Conservation (phyloP, 2,888 invertebrate genomes). For the Caenorhabditis sp. region DNA sequence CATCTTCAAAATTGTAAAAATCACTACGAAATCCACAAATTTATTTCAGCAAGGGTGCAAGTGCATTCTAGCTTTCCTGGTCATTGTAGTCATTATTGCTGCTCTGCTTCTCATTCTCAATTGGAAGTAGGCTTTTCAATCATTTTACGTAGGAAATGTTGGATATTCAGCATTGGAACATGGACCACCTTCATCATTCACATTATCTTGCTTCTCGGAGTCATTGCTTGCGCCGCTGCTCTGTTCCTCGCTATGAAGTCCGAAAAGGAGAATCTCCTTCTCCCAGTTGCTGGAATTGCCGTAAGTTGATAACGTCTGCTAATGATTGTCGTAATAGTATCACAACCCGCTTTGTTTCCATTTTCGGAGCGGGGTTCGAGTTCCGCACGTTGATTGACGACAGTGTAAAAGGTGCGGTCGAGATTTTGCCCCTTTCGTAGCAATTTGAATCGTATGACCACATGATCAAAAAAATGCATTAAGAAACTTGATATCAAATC, state of each 20-base stretch:
- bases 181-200: constrained; percentile 65
- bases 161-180: constrained; percentile 56
- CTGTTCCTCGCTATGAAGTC: constrained; percentile 67
- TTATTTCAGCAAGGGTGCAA: constrained; percentile 62
- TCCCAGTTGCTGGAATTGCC: constrained; percentile 66
- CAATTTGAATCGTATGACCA: constrained; percentile 27
- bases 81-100: constrained; percentile 35
- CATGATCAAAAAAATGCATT: constrained; percentile 13
- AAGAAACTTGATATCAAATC: neutral
- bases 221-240: constrained; percentile 48
- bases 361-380: constrained; percentile 31
- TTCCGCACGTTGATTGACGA: constrained; percentile 26
- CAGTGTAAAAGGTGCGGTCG: constrained; percentile 57
- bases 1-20: no score
- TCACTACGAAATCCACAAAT: no score
- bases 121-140: constrained; percentile 41
- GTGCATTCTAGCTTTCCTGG: constrained; percentile 56
- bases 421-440: constrained; percentile 1
- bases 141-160: no score
- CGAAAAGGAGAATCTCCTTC: constrained; percentile 70
- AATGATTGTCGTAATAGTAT: constrained; percentile 31
- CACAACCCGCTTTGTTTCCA: constrained; percentile 24
- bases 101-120: constrained; percentile 55
- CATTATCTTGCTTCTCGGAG: constrained; percentile 52
- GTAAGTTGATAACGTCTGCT: constrained; percentile 51